Evolutionary conservation across 2,888 invertebrate genomes (phyloP), one percentile per base, ranked within the genome.

Genomic region (Selenia dentaria): DNA sequence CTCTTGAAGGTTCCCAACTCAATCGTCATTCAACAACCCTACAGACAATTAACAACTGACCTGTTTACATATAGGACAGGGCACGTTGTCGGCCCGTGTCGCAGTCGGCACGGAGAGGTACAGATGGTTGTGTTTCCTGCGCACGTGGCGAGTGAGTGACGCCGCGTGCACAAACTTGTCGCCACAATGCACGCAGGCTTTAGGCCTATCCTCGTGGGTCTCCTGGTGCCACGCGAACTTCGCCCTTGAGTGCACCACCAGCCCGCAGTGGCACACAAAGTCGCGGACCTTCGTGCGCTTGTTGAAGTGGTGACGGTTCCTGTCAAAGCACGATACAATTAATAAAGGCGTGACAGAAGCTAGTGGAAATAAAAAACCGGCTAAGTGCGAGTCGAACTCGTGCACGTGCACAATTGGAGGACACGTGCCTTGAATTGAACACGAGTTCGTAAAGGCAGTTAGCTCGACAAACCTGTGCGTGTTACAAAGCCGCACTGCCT

Each of bases 161-260:
- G 96, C 94, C 62, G 93, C 93, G 84, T 97, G 96, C 51, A 96
- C 93, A 80, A 97, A 97, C 67, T 96, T 95, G 85, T 97, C 96
- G 70, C 94, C 94, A 86, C 97, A 97, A 73, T 95, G 94, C 2
- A 93, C 93, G 81, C 97, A 97, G 31, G 96, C 94, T 79, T 96
- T 96, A 20, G 97, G 96, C 71, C 94, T 94, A 16, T 93, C 91
- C 50, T 95, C 96, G 84, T 97, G 97, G 2, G 95, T 95, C 83
- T 97, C 97, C 68, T 94, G 93, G 85, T 97, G 97, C 96, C 96
- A 96, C 2, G 93, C 93, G 58, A 96, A 92, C 79, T 96, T 96
- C 60, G 96, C 96, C 71, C 95, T 94, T 37, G 96, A 95, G 68
- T 95, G 96, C 80, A 96, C 93, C 45, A 96, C 93, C 59, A 95